Conservation (phyloP, 2,888 invertebrate genomes). For the Eupithecia abbreviata region DNA sequence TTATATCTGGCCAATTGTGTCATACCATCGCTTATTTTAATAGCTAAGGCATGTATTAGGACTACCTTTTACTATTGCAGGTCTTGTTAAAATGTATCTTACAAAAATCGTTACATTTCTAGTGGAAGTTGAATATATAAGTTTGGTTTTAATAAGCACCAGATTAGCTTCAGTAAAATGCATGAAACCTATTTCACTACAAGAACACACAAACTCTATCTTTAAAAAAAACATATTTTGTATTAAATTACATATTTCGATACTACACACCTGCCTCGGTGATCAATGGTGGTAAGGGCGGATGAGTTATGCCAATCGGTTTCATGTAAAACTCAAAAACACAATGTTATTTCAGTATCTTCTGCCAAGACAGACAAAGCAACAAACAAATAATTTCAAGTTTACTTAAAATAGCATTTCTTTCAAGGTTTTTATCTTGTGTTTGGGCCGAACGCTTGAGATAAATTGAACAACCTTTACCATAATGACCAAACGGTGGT, state of each 20-base stretch:
- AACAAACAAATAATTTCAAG: background rate
- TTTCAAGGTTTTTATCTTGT: too few species aligned
- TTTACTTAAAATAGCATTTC: too few species aligned
- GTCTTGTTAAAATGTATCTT: background rate
- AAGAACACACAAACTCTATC: slow-evolving; percentile 16
- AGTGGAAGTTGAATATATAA: background rate
- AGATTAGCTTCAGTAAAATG: background rate
- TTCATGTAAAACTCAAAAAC: slow-evolving; percentile 59
- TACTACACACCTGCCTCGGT: slow-evolving; percentile 37
- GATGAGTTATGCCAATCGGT: slow-evolving; percentile 59
- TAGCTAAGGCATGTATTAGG: background rate
- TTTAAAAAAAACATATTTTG: too few species aligned
- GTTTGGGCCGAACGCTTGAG: too few species aligned
- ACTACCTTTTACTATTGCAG: background rate
- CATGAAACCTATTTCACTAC: slow-evolving; percentile 33
- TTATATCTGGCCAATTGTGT: background rate
- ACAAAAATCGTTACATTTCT: background rate
- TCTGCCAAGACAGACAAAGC: background rate
- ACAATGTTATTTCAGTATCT: slow-evolving; percentile 42
- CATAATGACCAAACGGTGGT: too few species aligned
- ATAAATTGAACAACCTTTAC: too few species aligned
- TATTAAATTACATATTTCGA: slow-evolving; percentile 16
- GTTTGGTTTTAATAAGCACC: background rate
- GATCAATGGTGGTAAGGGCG: slow-evolving; percentile 48
- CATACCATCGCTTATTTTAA: background rate